Conservation (phyloP, 2,113 vertebrate genomes). For the Hemibagrus wyckioides region DNA sequence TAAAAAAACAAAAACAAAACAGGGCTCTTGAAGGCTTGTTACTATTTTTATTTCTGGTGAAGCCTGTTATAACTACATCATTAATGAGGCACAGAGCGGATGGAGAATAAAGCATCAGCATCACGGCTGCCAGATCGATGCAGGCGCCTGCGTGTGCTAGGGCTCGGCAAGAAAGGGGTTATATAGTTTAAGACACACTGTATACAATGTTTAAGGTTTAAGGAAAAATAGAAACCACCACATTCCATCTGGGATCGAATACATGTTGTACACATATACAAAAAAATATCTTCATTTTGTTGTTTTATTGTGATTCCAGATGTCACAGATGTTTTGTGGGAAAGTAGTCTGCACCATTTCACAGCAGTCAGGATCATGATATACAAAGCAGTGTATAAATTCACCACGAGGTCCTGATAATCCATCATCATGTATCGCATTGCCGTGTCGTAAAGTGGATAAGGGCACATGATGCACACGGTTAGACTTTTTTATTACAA, state of each 20-base stretch:
- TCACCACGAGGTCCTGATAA: neutral
- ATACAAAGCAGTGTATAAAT: neutral
- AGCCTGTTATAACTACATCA: constrained; percentile 60
- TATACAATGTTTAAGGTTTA: neutral
- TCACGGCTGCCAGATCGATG: constrained; percentile 11
- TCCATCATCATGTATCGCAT: neutral
- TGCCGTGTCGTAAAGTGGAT: neutral
- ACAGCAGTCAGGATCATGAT: constrained; percentile 6
- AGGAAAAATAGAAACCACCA: neutral
- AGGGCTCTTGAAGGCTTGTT: constrained; percentile 62
- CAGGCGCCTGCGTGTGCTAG: neutral
- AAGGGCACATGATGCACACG: neutral
- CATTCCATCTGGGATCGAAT: neutral
- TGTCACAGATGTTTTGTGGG: neutral
- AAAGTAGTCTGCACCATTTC: neutral
- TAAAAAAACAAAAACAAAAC: too few species aligned
- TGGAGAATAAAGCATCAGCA: constrained; percentile 57
- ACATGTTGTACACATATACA: neutral
- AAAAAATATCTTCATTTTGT: too few species aligned
- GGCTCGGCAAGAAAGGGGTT: neutral
- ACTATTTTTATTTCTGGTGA: constrained; percentile 68
- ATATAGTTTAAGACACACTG: neutral
- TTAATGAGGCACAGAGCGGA: constrained; percentile 58
- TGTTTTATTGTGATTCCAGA: neutral
- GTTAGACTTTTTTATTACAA: neutral